These are phyloP conservation scores for Axis porcinus DNA, from an alignment of 2,113 vertebrate genomes.

Conservation along the genomic window DNA sequence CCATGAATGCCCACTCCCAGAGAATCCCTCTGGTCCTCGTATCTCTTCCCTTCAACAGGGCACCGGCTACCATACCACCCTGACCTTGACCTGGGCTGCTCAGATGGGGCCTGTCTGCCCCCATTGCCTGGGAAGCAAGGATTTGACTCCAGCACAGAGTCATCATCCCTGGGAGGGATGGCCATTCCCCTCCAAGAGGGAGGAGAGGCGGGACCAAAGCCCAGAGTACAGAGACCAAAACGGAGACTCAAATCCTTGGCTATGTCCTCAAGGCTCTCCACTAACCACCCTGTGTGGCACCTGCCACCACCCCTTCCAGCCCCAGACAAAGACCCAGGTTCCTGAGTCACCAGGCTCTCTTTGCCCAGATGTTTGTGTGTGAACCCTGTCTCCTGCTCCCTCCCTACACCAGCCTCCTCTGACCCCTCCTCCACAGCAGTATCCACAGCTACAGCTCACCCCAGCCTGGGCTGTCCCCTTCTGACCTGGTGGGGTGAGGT, in stretches of 20 bases:
- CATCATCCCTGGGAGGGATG: background rate
- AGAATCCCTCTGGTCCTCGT: background rate
- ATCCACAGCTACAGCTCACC: background rate
- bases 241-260: background rate
- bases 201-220: background rate
- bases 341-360: too few relatives aligned
- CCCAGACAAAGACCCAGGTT: background rate
- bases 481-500: background rate
- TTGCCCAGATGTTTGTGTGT: rapidly evolving
- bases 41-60: background rate
- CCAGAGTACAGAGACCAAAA: background rate
- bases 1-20: rapidly evolving
- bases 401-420: background rate
- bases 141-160: too few relatives aligned
- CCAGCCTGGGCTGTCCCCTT: too few relatives aligned
- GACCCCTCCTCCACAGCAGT: background rate
- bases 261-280: background rate
- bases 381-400: background rate
- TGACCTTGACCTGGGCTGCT: background rate
- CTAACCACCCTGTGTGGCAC: rapidly evolving
- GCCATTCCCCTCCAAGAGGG: background rate
- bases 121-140: background rate
- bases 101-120: background rate
- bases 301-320: background rate
- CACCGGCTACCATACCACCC: too few relatives aligned